Percentiles rank a stretch among this genome's conserved stretches.
Evolutionary conservation across 2,888 invertebrate genomes (phyloP).

Genomic region (Hydraecia micacea): DNA sequence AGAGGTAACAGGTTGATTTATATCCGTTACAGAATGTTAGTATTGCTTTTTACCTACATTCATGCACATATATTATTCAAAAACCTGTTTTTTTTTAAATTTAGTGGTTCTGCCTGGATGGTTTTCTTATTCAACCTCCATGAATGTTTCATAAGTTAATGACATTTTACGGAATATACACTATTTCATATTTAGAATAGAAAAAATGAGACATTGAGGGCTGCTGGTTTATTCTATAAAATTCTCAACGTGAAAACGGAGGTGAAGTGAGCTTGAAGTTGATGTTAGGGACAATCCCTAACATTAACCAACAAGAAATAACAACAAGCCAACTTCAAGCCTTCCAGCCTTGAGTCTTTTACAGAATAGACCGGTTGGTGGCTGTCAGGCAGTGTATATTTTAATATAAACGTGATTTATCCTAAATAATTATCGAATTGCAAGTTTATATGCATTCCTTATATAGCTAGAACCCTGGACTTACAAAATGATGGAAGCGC

Average conservation of each 20-base stretch:
- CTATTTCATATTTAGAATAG: neutral
- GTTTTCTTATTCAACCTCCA: no score
- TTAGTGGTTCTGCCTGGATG: neutral
- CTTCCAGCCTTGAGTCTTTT: no score
- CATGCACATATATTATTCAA: neutral
- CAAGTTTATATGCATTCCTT: neutral
- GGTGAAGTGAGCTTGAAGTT: no score
- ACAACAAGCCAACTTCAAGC: no score
- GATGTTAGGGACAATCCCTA: no score
- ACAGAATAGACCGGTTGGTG: no score
- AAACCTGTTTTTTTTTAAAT: neutral
- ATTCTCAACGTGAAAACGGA: no score
- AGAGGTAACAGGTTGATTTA: constrained; percentile 17
- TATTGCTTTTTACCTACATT: neutral
- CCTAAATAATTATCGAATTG: neutral
- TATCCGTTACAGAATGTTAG: neutral
- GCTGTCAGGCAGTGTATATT: neutral
- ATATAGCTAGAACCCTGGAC: neutral
- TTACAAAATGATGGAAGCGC: neutral
- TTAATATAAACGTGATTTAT: neutral
- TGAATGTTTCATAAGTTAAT: neutral
- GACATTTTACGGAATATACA: neutral
- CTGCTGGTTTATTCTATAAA: no score
- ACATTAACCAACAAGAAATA: no score
- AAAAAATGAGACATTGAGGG: no score